Evolutionary conservation across 2,113 vertebrate species (phyloP).

Genomic region (Amblyopsis rosae): DNA sequence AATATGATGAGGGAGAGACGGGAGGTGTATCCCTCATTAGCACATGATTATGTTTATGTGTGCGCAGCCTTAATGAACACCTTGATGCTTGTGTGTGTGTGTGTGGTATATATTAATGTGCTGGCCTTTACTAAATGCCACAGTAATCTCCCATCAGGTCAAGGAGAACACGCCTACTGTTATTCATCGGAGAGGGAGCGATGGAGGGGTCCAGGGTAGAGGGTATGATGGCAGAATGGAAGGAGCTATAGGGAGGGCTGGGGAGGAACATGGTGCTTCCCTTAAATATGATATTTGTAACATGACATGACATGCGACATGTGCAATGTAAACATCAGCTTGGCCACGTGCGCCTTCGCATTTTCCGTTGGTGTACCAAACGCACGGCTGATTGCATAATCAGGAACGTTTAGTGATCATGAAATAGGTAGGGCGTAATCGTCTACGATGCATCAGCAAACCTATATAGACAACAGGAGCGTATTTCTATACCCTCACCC

Average conservation of each 20-base stretch:
- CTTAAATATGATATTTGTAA: no score
- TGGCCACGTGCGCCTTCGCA: no score
- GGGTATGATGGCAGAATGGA: conserved; percentile 26
- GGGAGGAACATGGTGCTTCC: no score
- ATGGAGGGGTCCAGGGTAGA: conserved; percentile 53
- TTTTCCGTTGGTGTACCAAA: no score
- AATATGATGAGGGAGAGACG: neutral
- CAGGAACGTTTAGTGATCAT: no score
- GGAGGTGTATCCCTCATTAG: neutral
- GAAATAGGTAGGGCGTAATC: no score
- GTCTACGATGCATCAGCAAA: no score
- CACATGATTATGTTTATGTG: conserved; percentile 7
- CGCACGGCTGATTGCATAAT: no score
- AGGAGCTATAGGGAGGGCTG: conserved; percentile 1
- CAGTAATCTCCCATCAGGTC: conserved; percentile 88
- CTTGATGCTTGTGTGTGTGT: neutral
- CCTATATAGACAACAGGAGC: no score
- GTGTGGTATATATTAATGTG: conserved; percentile 76
- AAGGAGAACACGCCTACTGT: conserved; percentile 77
- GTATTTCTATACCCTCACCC: no score
- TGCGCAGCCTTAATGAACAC: neutral
- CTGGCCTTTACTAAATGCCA: conserved; percentile 92
- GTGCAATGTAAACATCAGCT: neutral
- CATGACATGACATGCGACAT: neutral
- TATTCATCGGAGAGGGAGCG: conserved; percentile 48